These are phyloP conservation scores for Megaceryle alcyon DNA, from an alignment of 2,797 vertebrate genomes.

Conservation along the genomic window DNA sequence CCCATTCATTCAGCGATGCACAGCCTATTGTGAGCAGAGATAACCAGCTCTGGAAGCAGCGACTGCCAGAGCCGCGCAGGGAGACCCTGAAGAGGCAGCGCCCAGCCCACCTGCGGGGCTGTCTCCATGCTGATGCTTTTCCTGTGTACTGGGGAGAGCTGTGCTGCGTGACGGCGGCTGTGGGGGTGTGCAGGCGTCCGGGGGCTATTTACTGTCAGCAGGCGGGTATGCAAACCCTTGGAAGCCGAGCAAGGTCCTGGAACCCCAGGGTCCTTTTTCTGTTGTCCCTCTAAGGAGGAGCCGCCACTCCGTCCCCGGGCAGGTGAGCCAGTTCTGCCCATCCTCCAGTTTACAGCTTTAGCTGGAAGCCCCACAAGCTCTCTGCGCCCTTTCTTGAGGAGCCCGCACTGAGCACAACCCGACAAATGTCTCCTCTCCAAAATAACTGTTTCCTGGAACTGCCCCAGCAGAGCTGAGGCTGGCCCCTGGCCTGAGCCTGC, in stretches of 20 bases:
- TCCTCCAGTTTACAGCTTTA: neutral
- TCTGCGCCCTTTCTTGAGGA: neutral
- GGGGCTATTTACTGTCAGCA: neutral
- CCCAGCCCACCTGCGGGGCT: neutral
- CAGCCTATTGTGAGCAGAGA: neutral
- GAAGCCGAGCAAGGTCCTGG: neutral
- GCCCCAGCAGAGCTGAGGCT: neutral
- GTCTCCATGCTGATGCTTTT: neutral
- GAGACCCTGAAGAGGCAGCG: neutral
- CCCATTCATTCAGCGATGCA: fast-evolving
- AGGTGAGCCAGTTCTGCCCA: neutral
- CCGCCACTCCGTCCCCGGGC: neutral
- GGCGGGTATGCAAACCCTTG: neutral
- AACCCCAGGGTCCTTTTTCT: neutral
- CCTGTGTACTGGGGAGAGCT: neutral
- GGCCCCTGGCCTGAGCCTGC: neutral
- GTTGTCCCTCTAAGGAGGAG: neutral
- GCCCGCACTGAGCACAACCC: neutral
- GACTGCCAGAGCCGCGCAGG: neutral
- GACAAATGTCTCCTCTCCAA: neutral
- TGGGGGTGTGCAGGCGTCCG: neutral
- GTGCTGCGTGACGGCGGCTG: fast-evolving
- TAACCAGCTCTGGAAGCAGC: neutral
- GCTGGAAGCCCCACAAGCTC: neutral
- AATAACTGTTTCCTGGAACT: neutral